Conservation (phyloP, 2,797 vertebrate genomes). For the Labroides dimidiatus region DNA sequence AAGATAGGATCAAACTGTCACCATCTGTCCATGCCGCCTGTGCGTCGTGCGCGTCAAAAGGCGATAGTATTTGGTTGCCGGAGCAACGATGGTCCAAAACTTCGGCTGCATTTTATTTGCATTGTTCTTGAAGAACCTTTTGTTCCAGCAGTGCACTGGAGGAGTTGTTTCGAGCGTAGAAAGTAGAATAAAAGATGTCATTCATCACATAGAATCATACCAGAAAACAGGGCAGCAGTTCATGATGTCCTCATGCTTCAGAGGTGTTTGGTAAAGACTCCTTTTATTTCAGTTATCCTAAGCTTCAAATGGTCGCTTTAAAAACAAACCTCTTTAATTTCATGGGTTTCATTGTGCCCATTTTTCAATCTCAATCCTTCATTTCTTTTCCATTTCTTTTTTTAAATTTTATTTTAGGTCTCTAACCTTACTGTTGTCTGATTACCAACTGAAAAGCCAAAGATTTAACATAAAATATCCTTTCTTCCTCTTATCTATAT, state of each 20-base stretch:
- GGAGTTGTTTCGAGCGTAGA: background rate
- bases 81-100: background rate
- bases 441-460: no score
- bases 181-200: background rate
- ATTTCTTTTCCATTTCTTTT: no score
- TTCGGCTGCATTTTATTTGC: background rate
- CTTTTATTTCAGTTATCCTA: no score
- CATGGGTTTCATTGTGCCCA: no score
- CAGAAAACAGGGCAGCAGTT: background rate
- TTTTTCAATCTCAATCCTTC: no score
- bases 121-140: background rate
- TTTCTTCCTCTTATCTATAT: no score
- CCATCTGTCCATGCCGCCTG: slow-evolving; percentile 18
- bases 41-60: background rate
- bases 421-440: no score
- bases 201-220: background rate
- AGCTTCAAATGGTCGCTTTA: no score
- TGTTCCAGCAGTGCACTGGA: background rate
- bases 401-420: no score
- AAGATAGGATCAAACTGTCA: background rate
- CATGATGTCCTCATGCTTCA: background rate
- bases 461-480: no score
- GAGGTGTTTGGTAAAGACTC: background rate
- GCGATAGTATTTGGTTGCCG: background rate
- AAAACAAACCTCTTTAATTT: no score